Percentiles rank a stretch among this genome's conserved stretches.
Conservation (phyloP, 2,113 vertebrate species). For the Irena cyanogastra region DNA sequence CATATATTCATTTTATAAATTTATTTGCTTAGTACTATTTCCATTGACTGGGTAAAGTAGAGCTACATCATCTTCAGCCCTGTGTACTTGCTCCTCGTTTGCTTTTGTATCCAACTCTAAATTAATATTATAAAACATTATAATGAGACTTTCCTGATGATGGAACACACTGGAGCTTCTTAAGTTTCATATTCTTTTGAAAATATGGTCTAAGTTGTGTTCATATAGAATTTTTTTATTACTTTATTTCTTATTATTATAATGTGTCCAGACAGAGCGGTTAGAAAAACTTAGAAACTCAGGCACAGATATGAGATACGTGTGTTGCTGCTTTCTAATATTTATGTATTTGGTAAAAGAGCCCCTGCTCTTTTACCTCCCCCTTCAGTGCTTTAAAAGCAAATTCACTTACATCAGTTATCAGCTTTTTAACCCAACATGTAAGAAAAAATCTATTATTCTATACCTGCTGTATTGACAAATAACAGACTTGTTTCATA, state of each 20-base stretch:
- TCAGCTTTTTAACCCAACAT: neutral
- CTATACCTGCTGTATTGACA: neutral
- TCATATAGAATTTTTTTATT: neutral
- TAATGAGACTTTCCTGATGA: neutral
- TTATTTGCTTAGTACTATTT: neutral
- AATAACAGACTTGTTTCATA: neutral
- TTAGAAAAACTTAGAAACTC: neutral
- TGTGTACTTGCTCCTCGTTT: neutral
- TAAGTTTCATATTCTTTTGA: neutral
- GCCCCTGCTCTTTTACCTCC: neutral
- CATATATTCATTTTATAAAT: neutral
- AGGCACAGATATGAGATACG: accelerated
- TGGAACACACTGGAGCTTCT: neutral
- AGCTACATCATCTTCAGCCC: neutral
- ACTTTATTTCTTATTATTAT: neutral
- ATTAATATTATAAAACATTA: neutral
- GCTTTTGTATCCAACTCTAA: neutral
- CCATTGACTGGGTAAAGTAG: neutral
- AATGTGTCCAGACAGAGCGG: neutral
- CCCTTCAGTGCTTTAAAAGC: neutral
- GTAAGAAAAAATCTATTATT: neutral
- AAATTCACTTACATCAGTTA: neutral
- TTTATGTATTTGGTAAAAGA: neutral
- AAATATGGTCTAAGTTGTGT: neutral
- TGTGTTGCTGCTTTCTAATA: neutral